A percentile compares a stretch with the other conserved stretches of the same genome.
These are phyloP conservation scores for Platanista minor DNA, from an alignment of 2,113 vertebrate genomes.

Conservation along the genomic window DNA sequence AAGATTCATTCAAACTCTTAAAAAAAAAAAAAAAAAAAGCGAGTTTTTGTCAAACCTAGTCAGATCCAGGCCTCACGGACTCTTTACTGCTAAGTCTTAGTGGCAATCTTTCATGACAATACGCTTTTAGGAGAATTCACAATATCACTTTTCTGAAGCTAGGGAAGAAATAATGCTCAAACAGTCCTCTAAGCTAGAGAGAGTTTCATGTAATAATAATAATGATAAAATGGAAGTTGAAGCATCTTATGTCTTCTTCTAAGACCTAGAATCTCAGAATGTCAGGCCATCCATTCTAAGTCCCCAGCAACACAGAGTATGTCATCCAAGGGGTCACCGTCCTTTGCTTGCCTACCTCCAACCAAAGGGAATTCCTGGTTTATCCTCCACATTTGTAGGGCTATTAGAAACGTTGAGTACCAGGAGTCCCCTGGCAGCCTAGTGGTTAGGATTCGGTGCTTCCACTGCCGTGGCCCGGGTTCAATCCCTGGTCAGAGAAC, in stretches of 20 bases:
- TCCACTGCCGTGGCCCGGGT: no score
- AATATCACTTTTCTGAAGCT: neutral
- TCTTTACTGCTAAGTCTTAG: neutral
- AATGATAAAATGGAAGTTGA: neutral
- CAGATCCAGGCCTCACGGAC: neutral
- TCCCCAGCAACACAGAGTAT: neutral
- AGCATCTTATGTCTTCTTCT: neutral
- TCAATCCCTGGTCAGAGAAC: no score
- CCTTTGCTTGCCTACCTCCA: neutral
- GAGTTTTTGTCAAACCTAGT: neutral
- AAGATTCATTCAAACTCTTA: neutral
- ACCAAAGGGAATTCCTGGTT: neutral
- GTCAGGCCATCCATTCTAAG: neutral
- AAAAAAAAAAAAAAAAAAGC: neutral
- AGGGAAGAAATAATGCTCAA: neutral
- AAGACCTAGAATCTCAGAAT: neutral
- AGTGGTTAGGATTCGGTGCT: no score
- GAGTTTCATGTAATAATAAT: neutral
- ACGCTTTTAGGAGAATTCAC: neutral
- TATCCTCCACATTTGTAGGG: neutral
- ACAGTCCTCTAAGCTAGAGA: neutral
- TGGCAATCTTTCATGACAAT: neutral
- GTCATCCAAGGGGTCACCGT: neutral
- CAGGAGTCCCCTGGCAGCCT: no score
- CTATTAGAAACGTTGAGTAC: neutral